Percentiles rank a stretch among this genome's conserved stretches.
These are phyloP conservation scores for Uloborus plumipes DNA, from an alignment of 2,888 invertebrate species.

Conservation along the genomic window DNA sequence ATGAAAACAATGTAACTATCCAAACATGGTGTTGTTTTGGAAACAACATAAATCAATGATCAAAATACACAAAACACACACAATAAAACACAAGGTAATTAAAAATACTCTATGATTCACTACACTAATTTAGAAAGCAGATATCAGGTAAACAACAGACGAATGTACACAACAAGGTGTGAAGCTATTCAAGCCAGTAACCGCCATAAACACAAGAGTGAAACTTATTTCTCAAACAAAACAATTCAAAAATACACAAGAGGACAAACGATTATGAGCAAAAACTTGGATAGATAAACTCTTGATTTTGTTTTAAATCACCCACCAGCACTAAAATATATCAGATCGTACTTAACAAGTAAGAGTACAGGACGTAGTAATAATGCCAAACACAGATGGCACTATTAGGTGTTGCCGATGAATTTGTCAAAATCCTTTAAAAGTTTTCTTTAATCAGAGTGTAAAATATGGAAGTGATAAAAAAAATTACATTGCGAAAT, in stretches of 20 bases:
- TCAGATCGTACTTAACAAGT: conserved; percentile 6
- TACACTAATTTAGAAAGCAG: conserved; percentile 35
- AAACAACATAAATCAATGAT: conserved; percentile 7
- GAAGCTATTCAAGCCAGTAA: conserved; percentile 41
- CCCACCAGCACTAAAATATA: background rate
- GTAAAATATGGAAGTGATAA: background rate
- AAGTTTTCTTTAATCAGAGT: background rate
- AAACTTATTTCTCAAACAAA: conserved; percentile 2
- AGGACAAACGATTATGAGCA: background rate
- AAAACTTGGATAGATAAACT: background rate
- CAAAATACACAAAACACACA: conserved; percentile 17
- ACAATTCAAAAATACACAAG: conserved; percentile 5
- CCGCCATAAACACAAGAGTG: conserved; percentile 39
- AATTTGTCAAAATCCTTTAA: conserved; percentile 6
- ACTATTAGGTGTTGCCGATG: conserved; percentile 38
- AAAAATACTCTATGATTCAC: conserved; percentile 10
- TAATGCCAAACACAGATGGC: conserved; percentile 59
- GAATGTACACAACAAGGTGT: conserved; percentile 33
- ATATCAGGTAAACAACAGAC: conserved; percentile 30
- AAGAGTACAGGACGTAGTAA: conserved; percentile 38
- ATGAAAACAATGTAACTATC: conserved; percentile 14
- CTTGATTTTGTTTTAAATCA: conserved; percentile 3
- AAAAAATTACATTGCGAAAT: background rate
- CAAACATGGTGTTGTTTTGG: conserved; percentile 2
- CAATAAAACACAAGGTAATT: conserved; percentile 23